Conservation (phyloP, 2,797 vertebrate genomes). For the Petrocephalus sullivani region DNA sequence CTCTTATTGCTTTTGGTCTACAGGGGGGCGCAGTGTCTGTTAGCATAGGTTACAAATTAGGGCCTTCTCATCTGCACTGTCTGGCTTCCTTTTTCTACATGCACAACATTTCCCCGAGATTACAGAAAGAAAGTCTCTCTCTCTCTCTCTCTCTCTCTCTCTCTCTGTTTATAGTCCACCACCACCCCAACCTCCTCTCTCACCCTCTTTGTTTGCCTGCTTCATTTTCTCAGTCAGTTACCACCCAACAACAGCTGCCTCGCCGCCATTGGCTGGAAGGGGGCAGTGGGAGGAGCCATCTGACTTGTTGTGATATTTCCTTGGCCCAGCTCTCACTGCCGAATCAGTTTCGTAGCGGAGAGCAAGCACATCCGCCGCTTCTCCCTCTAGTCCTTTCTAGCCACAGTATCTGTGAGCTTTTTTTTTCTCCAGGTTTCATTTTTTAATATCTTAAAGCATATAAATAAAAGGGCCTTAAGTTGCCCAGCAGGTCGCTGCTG, state of each 20-base stretch:
- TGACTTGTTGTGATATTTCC: slow-evolving; percentile 23
- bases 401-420: background rate
- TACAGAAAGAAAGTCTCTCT: background rate
- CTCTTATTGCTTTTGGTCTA: background rate
- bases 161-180: background rate
- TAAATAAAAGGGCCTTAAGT: background rate
- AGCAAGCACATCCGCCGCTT: background rate
- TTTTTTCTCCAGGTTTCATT: too few species aligned
- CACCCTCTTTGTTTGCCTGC: slow-evolving; percentile 28
- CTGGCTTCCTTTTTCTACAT: background rate
- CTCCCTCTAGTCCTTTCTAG: background rate
- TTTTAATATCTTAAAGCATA: background rate
- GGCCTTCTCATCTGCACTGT: background rate
- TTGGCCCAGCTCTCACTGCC: background rate
- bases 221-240: slow-evolving; percentile 33
- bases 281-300: background rate
- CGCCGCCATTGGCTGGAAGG: background rate
- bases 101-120: background rate
- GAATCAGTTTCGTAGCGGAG: slow-evolving; percentile 15
- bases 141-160: background rate
- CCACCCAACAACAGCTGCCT: slow-evolving; percentile 30
- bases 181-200: background rate
- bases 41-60: background rate
- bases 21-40: background rate
- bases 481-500: background rate